phyloP scores from a whole-genome alignment of 2,888 invertebrate species.

The Parnassius glacialis region DNA sequence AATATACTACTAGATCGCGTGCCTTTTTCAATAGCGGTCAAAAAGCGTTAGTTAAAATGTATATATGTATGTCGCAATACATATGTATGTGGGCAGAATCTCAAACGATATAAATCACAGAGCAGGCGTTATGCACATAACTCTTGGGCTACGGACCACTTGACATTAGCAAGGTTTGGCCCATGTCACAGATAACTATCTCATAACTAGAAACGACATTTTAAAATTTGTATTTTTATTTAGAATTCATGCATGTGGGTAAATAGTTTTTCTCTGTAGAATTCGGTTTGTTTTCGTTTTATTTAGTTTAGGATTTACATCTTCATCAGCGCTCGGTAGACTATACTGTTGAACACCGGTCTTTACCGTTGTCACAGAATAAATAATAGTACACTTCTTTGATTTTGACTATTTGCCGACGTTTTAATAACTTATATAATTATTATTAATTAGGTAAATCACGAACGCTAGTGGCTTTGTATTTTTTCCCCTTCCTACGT shows the following conservation, averaged over 20 bases:
- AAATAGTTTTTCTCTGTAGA: not conserved
- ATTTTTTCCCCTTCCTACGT: too few species aligned
- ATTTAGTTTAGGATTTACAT: too few species aligned
- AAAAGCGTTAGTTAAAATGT: conserved; percentile 55
- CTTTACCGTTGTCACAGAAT: too few species aligned
- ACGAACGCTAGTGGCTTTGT: too few species aligned
- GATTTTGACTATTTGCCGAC: too few species aligned
- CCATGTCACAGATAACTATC: conserved; percentile 32
- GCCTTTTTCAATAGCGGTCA: conserved; percentile 44
- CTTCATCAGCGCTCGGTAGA: too few species aligned
- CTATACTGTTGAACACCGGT: too few species aligned
- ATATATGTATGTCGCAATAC: conserved; percentile 43
- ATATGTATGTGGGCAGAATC: conserved; percentile 60
- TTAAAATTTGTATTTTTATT: not conserved
- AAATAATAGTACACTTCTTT: too few species aligned
- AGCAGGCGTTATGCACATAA: conserved; percentile 70
- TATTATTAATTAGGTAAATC: too few species aligned
- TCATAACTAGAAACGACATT: conserved; percentile 15
- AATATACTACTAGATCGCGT: conserved; percentile 38
- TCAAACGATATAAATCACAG: conserved; percentile 68
- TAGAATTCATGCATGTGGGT: not conserved
- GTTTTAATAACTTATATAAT: too few species aligned
- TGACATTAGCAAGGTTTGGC: conserved; percentile 68
- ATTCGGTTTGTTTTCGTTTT: not conserved
- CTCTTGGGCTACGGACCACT: conserved; percentile 66